Conservation (phyloP, 2,797 vertebrate genomes). For the Aulostomus chinensis region DNA sequence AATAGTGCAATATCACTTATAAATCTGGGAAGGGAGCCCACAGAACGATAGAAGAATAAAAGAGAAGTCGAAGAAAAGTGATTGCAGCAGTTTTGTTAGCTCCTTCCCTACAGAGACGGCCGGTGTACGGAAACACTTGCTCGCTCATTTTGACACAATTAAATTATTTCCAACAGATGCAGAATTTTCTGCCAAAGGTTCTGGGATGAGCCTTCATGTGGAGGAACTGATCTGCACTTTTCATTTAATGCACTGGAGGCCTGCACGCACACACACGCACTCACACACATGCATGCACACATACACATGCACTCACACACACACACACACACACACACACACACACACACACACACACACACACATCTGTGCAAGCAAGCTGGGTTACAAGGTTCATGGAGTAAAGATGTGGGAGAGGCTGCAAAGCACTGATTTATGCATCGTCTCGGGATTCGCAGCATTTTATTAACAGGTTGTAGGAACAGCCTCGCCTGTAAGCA, state of each 20-base stretch:
- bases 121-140: too few species aligned
- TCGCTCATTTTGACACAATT: conserved; percentile 58
- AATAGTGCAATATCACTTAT: conserved; percentile 14
- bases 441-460: neutral
- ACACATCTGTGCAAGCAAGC: neutral
- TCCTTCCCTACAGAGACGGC: too few species aligned
- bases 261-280: too few species aligned
- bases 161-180: conserved; percentile 63
- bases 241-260: too few species aligned
- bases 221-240: too few species aligned
- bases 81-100: too few species aligned
- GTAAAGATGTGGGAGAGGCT: conserved; percentile 33
- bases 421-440: conserved; percentile 40
- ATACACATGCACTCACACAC: too few species aligned
- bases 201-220: conserved; percentile 40
- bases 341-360: conserved; percentile 4
- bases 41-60: conserved; percentile 25
- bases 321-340: conserved; percentile 8
- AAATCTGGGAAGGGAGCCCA: conserved; percentile 10
- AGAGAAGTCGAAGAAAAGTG: too few species aligned
- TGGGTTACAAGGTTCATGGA: conserved; percentile 27
- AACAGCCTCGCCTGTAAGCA: conserved; percentile 8
- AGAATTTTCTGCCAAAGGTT: conserved; percentile 40
- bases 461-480: conserved; percentile 14
- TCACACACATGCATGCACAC: too few species aligned